Evolutionary conservation across 2,113 vertebrate species (phyloP), one percentile per base, ranked within the genome.

Genomic region (Tringa solitaria): DNA sequence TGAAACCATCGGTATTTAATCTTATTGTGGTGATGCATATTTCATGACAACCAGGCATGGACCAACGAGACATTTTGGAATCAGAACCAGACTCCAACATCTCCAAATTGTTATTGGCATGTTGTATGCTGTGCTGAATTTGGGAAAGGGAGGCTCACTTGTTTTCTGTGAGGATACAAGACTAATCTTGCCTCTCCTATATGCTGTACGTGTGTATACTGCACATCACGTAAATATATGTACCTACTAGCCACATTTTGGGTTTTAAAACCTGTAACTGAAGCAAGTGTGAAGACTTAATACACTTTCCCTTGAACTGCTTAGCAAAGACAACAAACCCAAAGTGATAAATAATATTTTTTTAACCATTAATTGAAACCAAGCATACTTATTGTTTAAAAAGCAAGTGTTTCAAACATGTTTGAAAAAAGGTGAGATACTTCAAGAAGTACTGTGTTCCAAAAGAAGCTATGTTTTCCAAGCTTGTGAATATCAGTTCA

Each of bases 1-100:
- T 24, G 14, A 60, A 53, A 65, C 50, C 43, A 57, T 5, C 0
- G 1, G 14, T 45, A 45, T n/a, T 41, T 73, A 27, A 43, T 59
- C 64, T 81, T 12, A 65, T 43, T 0, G 1, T 27, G 51, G 26
- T 4, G 10, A 61, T 7, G 14, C 4, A 1, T 17, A 39, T n/a
- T 72, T 77, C 50, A 46, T 6, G n/a, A 51, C 87, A 70, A 82
- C 7, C 7, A 14, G 21, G 33, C 16, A 75, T 3, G 12, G 33
- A 81, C 56, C 22, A 50, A 51, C 1, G 0, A 32, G 33, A 45
- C 24, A 32, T 59, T 81, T 9, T 37, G 37, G 37, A 76, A 48
- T 39, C 37, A 23, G 61, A 68, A 54, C 50, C 74, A 32, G 85
- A 59, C 5, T 39, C 63, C 43, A 46, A 12, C 24, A 16, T 8